Conservation (phyloP, 2,113 vertebrate species). For the Poeciliopsis occidentalis region DNA sequence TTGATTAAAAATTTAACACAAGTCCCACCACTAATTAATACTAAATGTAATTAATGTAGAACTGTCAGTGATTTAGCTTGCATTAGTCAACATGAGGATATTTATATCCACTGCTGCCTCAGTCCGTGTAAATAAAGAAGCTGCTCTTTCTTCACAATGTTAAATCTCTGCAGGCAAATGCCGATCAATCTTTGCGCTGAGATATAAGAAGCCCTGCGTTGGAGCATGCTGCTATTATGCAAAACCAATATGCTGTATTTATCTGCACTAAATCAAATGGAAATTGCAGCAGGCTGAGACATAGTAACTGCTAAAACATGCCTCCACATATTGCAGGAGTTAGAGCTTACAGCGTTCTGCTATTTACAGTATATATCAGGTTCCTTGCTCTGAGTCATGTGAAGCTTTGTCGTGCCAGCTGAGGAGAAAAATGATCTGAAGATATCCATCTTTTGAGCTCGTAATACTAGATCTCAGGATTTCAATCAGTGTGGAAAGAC, state of each 20-base stretch:
- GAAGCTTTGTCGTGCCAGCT: background rate
- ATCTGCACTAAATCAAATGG: background rate
- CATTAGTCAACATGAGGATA: background rate
- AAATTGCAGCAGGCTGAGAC: background rate
- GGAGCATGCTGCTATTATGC: fast-evolving
- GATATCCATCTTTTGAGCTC: background rate
- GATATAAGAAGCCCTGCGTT: background rate
- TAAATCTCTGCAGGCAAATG: background rate
- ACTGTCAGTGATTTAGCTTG: background rate
- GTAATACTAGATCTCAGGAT: background rate
- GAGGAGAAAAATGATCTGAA: background rate
- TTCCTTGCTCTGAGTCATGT: background rate
- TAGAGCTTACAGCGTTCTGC: background rate
- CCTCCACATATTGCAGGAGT: background rate
- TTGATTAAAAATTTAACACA: no score
- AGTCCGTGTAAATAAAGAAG: background rate
- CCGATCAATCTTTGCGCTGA: background rate
- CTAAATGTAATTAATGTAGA: background rate
- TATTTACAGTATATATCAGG: background rate
- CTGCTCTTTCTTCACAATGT: background rate
- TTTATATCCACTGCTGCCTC: background rate
- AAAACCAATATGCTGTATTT: background rate
- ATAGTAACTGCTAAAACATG: background rate
- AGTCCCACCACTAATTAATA: no score
- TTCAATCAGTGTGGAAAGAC: no score